Evolutionary conservation across 1,140 invertebrate species (phyloP).

Genomic region (Diabrotica virgifera): DNA sequence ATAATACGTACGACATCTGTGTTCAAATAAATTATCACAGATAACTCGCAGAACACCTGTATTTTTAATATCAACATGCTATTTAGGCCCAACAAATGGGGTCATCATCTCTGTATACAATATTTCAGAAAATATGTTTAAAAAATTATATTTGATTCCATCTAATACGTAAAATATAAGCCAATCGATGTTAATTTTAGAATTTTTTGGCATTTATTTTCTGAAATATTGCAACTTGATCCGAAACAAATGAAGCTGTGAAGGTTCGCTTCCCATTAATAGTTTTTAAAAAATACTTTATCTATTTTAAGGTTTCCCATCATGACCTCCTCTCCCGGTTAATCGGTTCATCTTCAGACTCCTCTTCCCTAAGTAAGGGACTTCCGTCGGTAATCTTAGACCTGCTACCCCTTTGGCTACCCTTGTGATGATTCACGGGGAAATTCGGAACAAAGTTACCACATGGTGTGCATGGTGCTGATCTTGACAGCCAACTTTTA

Average conservation of each 20-base stretch:
- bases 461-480: conserved; percentile 73
- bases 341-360: conserved; percentile 49
- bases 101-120: background rate
- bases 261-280: too few relatives aligned
- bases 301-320: conserved; percentile 11
- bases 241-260: too few relatives aligned
- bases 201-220: too few relatives aligned
- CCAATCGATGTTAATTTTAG: too few relatives aligned
- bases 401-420: conserved; percentile 53
- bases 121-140: too few relatives aligned
- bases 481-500: conserved; percentile 66
- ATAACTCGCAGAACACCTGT: background rate
- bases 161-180: too few relatives aligned
- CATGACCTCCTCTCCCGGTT: conserved; percentile 35
- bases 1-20: background rate
- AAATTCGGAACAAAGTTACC: conserved; percentile 55
- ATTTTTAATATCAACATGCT: background rate
- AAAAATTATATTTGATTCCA: too few relatives aligned
- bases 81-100: background rate
- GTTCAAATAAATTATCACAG: background rate
- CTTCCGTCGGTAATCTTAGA: conserved; percentile 57
- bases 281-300: too few relatives aligned
- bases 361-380: conserved; percentile 50
- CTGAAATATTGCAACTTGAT: too few relatives aligned
- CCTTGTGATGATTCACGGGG: conserved; percentile 47